Evolutionary conservation across 2,797 vertebrate genomes (phyloP).

Genomic region (Halcyon badia): DNA sequence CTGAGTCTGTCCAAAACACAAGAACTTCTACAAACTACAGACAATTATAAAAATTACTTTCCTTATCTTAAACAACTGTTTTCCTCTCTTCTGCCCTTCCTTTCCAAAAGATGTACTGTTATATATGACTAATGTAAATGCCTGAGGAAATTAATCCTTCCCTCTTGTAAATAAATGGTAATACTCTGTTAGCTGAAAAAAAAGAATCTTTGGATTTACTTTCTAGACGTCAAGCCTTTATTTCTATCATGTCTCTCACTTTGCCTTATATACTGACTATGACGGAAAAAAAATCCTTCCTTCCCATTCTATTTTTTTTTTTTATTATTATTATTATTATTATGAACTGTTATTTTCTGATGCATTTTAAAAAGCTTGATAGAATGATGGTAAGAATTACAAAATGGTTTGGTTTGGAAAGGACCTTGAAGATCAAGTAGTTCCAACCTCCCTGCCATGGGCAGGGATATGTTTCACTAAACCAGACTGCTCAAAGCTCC

Average conservation of each 20-base stretch:
- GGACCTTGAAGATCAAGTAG: background rate
- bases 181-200: background rate
- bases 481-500: background rate
- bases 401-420: background rate
- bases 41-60: background rate
- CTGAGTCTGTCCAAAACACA: background rate
- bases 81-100: background rate
- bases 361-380: background rate
- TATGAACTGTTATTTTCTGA: background rate
- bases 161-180: background rate
- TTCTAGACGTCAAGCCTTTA: background rate
- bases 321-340: background rate
- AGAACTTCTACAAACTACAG: background rate
- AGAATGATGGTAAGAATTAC: background rate
- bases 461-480: background rate
- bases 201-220: background rate
- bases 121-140: background rate
- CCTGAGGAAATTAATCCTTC: background rate
- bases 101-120: background rate
- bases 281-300: background rate
- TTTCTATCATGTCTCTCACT: background rate
- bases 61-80: background rate
- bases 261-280: background rate
- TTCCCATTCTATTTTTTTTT: background rate
- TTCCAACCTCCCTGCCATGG: background rate